Conservation (phyloP, 2,888 invertebrate species). For the Pycnomerus fuliginosus region DNA sequence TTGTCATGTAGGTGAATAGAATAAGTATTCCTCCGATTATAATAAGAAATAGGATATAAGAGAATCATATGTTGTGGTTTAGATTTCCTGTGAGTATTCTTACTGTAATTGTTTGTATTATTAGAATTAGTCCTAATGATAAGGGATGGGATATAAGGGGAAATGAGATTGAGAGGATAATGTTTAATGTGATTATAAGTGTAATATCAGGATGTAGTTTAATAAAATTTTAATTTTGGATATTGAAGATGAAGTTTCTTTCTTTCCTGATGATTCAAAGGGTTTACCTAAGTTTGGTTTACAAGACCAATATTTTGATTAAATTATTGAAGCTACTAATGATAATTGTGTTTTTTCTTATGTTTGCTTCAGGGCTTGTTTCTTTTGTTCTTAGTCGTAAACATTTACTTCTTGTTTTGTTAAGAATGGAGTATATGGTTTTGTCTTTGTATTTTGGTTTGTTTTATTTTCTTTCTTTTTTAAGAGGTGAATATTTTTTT, state of each 20-base stretch:
- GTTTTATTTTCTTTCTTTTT: conserved; percentile 5
- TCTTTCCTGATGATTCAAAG: conserved; percentile 65
- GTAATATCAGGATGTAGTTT: conserved; percentile 61
- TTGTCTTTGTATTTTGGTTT: conserved; percentile 6
- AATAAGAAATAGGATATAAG: conserved; percentile 63
- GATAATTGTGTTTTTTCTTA: conserved; percentile 51
- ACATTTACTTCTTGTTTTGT: conserved; percentile 61
- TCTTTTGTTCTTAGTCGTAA: conserved; percentile 60
- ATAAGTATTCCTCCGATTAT: conserved; percentile 66
- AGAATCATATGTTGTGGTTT: conserved; percentile 59
- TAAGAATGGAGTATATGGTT: conserved; percentile 51
- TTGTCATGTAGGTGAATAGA: conserved; percentile 65
- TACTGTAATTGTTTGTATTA: conserved; percentile 57
- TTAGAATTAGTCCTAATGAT: conserved; percentile 58
- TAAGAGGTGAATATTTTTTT: conserved; percentile 57
- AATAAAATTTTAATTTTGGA: conserved; percentile 73
- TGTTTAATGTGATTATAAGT: conserved; percentile 40
- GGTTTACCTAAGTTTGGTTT: conserved; percentile 61
- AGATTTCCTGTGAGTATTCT: conserved; percentile 55
- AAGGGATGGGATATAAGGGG: conserved; percentile 56
- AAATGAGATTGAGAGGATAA: conserved; percentile 49
- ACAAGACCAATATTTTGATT: conserved; percentile 66
- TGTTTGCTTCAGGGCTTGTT: conserved; percentile 57
- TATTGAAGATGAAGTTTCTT: conserved; percentile 61
- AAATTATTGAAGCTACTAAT: conserved; percentile 66